Base-by-base conservation (phyloP, 2,797 vertebrate species). In the Ctenopoma multispine region DNA sequence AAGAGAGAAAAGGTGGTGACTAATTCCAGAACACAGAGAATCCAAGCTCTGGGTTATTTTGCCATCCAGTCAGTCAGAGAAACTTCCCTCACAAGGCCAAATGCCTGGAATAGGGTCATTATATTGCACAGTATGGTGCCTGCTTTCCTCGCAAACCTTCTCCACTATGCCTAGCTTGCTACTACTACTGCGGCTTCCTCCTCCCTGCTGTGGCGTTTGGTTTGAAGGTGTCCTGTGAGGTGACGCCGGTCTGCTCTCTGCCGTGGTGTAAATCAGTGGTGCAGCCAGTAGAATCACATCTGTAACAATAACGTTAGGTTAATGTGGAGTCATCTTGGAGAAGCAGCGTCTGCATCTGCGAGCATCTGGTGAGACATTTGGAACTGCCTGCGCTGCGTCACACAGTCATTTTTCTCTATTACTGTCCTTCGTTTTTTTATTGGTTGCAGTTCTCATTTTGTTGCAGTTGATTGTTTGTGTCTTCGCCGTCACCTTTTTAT, bases 331-430 rank as follows among this genome's bases (percentile, higher is more conserved):
- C 81, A 76, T 90, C 75, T 74, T 80, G 48, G 53, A 78, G 56
- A 69, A 90, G 74, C 77, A 81, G 62, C 69, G 82, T 87, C 81
- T 79, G 82, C 63, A 75, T 87, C 72, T 75, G 64, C 79, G 72
- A 93, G 93, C 91, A 93, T 93, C 91, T 93, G 91, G 87, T 54
- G 72, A 82, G 89, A 89, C 78, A 83, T 91, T 91, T 84, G 80
- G 74, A 87, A 86, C 75, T 15, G 72, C 69, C 62, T 29, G 67
- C 61, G 75, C 73, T 83, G 48, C 44, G 61, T 79, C 64, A 63
- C 75, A 54, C 31, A 3, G 34, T 63, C 62, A 8, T 77, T 84
- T 83, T 70, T 88, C 57, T 86, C 56, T 34, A 41, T 83, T 70
- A 63, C 75, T 53, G 62, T 87, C 65, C 83, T 43, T 70, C 29